Conservation (phyloP, 30 jellyfish, hydroid and myxozoan species). For the Rhopilema esculentum region DNA sequence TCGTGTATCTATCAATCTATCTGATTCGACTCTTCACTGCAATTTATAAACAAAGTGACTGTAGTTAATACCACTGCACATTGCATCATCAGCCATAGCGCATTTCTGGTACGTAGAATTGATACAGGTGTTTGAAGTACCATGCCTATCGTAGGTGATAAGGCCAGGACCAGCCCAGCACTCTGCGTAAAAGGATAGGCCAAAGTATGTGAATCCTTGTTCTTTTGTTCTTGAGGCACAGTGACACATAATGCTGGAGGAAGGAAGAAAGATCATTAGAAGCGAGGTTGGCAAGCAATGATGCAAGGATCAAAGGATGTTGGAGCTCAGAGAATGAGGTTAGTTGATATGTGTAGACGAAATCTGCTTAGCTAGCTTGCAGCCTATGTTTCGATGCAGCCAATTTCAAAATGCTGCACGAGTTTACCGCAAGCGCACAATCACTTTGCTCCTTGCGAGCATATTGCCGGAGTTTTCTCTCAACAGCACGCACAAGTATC, state of each 20-base stretch:
- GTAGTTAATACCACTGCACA: constrained; percentile 53
- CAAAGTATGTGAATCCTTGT: constrained; percentile 62
- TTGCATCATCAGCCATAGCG: constrained; percentile 15
- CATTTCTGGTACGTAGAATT: constrained; percentile 37
- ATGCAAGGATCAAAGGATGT: no score
- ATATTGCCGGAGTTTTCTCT: no score
- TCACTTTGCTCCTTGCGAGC: no score
- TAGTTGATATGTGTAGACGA: no score
- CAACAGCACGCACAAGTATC: no score
- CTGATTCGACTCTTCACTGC: neutral
- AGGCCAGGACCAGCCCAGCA: constrained; percentile 89
- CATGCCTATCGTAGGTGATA: constrained; percentile 35
- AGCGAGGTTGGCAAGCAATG: no score
- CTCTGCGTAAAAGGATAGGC: constrained; percentile 79
- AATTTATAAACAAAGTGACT: constrained; percentile 45
- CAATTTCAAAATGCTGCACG: no score
- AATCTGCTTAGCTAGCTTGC: no score
- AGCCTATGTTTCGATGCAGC: no score
- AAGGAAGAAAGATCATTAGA: neutral
- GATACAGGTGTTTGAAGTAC: constrained; percentile 42
- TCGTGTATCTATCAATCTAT: no score
- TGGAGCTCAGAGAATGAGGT: no score
- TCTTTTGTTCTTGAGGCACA: constrained; percentile 71
- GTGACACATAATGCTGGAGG: constrained; percentile 63
- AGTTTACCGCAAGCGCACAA: no score